Percentiles rank a stretch among this genome's conserved stretches.
Conservation (phyloP, 2,797 vertebrate species). For the Podarcis lilfordi region DNA sequence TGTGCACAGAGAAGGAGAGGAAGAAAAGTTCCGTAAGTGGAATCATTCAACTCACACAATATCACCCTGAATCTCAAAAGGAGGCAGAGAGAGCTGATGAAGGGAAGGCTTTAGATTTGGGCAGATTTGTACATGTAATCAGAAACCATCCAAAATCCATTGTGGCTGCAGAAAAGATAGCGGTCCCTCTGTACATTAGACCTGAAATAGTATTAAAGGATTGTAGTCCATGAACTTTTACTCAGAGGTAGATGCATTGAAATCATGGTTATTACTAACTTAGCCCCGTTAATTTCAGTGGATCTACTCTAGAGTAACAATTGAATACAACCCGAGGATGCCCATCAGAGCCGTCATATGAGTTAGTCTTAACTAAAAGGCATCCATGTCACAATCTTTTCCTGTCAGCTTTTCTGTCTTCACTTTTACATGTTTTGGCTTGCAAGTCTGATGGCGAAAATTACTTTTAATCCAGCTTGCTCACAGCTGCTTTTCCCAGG, state of each 20-base stretch:
- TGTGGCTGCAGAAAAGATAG: not conserved
- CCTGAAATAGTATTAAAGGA: not conserved
- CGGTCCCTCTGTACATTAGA: not conserved
- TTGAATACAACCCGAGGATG: not conserved
- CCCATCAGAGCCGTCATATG: accelerated
- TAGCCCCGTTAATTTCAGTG: no score
- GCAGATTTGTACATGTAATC: not conserved
- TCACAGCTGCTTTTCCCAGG: not conserved
- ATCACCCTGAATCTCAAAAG: not conserved
- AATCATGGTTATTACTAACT: no score
- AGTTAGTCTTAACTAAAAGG: not conserved
- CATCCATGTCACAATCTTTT: not conserved
- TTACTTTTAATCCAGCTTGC: not conserved
- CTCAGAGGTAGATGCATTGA: no score
- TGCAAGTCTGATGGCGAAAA: not conserved
- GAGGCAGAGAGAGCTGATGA: not conserved
- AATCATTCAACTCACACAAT: no score
- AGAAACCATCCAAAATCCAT: not conserved
- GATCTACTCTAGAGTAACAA: no score
- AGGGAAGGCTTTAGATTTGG: not conserved
- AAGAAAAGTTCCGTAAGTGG: no score
- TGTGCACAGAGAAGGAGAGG: no score
- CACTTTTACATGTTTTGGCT: not conserved
- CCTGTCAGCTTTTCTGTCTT: not conserved
- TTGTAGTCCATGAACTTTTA: no score